phyloP scores from a whole-genome alignment of 2,113 vertebrate species.

The Sitta europaea region DNA sequence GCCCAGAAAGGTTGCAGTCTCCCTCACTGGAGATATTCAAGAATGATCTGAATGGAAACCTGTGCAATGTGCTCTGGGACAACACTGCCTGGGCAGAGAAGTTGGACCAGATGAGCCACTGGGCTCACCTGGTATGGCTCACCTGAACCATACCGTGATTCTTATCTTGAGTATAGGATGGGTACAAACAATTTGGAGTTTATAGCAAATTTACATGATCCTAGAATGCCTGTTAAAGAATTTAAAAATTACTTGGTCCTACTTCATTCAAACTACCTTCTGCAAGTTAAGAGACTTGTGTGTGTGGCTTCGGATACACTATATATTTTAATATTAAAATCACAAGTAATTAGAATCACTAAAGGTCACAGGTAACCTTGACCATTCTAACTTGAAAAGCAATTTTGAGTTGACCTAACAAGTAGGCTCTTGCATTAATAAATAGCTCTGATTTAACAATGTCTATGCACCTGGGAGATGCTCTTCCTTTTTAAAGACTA shows the following conservation, averaged over 20 bases:
- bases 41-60: not conserved
- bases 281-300: not conserved
- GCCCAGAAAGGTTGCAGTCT: not conserved
- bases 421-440: not conserved
- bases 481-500: not conserved
- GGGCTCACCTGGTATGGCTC: rapidly evolving
- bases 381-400: not conserved
- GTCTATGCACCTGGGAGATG: not conserved
- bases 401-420: not conserved
- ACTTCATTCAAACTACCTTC: not conserved
- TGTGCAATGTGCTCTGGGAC: not conserved
- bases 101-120: not conserved
- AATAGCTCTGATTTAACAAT: not conserved
- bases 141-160: not conserved
- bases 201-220: not conserved
- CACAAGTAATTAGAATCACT: not conserved
- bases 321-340: not conserved
- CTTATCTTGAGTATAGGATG: not conserved
- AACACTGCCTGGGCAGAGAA: not conserved
- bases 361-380: not conserved
- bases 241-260: not conserved
- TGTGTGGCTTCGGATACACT: not conserved
- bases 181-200: not conserved
- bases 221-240: not conserved
- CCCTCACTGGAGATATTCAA: not conserved